Evolutionary conservation across 2,113 vertebrate species (phyloP), one percentile per base, ranked within the genome.

Genomic region (Terrapene triunguis): DNA sequence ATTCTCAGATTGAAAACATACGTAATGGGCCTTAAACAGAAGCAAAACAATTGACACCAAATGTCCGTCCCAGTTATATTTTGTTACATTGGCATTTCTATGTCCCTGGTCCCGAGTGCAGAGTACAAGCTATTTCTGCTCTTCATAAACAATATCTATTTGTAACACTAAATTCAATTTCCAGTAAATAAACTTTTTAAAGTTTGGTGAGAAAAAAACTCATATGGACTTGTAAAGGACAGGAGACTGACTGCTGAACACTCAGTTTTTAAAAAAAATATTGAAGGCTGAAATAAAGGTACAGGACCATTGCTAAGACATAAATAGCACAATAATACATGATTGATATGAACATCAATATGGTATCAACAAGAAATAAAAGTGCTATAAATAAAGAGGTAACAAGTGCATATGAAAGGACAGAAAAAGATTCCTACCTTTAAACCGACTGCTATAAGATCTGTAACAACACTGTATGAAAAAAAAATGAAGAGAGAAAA

Each of bases 401-500:
- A 98, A 96, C 48, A 88, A 95, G 83, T 88, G 44, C n/a, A 84
- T 95, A 90, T 89, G 87, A 96, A 98, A 96, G 95, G 92, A 93
- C 85, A 96, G 65, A 97, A 98, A 97, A 92, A 97, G 78, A 97
- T 86, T 97, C 96, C 92, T 98, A 97, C 92, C 95, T 98, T 98
- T 96, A 98, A 97, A 98, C 84, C 93, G 93, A 97, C 96, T 94
- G 94, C 88, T 98, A 97, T 97, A 97, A 98, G 92, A 98, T 96
- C 96, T 97, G 92, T 97, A 98, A 97, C 94, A 98, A 97, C 87
- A 97, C 59, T 98, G 82, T 97, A 96, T 96, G 90, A 97, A 97
- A 98, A 98, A 98, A 98, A 94, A 98, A 91, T 72, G 80, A 92
- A 94, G 93, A 97, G 62, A 93, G 94, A 97, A 98, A 98, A 97